Conservation (phyloP, 2,113 vertebrate genomes). For the Aix galericulata region DNA sequence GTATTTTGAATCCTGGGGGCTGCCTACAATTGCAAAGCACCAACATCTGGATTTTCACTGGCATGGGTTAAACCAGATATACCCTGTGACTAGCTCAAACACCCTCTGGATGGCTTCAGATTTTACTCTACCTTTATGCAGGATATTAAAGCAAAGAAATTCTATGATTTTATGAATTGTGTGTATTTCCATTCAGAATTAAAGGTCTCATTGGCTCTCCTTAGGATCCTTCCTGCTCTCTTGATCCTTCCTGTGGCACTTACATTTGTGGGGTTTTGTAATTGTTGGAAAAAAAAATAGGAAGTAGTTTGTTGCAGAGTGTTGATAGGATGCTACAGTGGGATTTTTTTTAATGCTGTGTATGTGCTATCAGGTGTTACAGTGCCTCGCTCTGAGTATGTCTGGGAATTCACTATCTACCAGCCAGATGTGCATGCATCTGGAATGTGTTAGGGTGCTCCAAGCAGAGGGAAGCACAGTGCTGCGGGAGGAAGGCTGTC, state of each 20-base stretch:
- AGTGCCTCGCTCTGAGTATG: rapidly evolving
- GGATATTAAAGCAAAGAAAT: background rate
- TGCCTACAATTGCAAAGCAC: background rate
- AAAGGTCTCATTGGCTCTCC: background rate
- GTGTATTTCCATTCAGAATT: background rate
- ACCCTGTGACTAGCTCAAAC: background rate
- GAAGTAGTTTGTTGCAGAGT: background rate
- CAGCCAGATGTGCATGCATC: background rate
- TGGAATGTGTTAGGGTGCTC: background rate
- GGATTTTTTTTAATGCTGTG: background rate
- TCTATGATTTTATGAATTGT: background rate
- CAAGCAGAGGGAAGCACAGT: background rate
- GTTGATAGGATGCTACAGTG: background rate
- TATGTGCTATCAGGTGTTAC: background rate
- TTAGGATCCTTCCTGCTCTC: background rate
- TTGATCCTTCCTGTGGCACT: background rate
- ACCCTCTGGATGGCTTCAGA: background rate
- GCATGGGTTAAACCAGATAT: background rate
- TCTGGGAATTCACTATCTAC: background rate
- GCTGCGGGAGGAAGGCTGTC: background rate
- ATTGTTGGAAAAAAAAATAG: background rate
- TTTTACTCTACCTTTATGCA: background rate
- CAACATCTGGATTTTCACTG: background rate
- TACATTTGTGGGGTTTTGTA: background rate
- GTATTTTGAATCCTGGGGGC: background rate